These are phyloP conservation scores for Geodia barretti DNA, from an alignment of 37 sponge, comb jelly and placozoan genomes.

Conservation along the genomic window DNA sequence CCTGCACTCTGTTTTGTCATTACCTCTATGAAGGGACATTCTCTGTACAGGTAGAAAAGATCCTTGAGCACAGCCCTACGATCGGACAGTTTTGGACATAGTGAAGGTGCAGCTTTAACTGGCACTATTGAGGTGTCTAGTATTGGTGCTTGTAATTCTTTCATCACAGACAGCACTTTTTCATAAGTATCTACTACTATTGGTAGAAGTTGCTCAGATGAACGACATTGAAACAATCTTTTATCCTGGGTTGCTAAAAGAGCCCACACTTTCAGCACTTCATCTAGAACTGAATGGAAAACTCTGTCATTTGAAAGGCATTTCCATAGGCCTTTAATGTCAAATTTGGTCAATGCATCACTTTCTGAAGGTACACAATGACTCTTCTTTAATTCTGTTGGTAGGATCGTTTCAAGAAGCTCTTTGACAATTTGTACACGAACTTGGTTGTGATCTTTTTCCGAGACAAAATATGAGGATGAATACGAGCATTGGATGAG, in stretches of 20 bases:
- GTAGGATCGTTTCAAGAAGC: conserved; percentile 1
- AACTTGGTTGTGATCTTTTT: not conserved
- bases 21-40: not conserved
- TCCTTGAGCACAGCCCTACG: conserved; percentile 4
- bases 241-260: conserved; percentile 24
- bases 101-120: not conserved
- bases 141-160: conserved; percentile 26
- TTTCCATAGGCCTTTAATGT: conserved; percentile 12
- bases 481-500: conserved; percentile 1
- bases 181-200: not conserved
- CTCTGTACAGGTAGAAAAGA: conserved; percentile 1
- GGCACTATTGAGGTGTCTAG: conserved; percentile 13
- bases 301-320: conserved; percentile 23
- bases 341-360: not conserved
- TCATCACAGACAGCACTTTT: not conserved
- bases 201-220: conserved; percentile 3
- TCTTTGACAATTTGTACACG: not conserved
- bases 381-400: not conserved
- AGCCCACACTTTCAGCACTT: conserved; percentile 22
- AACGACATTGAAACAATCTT: conserved; percentile 16
- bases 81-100: conserved; percentile 31
- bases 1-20: not conserved
- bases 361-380: not conserved
- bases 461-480: conserved; percentile 6
- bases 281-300: conserved; percentile 5